Evolutionary conservation across 2,888 invertebrate genomes (phyloP), one percentile per base, ranked within the genome.

Genomic region (Tetragnatha montana): DNA sequence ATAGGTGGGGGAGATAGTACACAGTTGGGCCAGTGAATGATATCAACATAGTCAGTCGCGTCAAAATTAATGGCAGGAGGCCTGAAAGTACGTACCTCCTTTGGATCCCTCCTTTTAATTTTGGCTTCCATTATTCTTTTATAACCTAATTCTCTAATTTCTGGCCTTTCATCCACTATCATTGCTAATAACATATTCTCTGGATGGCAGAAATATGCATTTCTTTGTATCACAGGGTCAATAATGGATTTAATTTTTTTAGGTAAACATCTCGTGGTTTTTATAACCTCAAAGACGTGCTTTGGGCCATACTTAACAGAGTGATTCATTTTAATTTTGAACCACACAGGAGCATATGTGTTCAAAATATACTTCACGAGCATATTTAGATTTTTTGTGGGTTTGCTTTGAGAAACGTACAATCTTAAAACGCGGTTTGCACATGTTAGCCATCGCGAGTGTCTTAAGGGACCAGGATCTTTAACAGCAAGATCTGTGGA

Each of bases 161-260:
- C 3, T 49, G 8, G 1, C 10, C 51, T 19, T 17, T 50, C 81
- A 71, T 71, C 71, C 0, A 81, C 17, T 0, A 71, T 6, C 81
- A 71, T 71, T 14, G 81, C 73, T 22, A 81, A 71, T n/a, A n/a
- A n/a, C 7, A 73, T 12, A 47, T 50, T 81, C 49, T 49, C 50
- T 2, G 73, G 8, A 69, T 71, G 49, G 17, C 6, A 0, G 47
- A 81, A 81, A 22, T n/a, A n/a, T n/a, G 35, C 21, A 22, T 69
- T 81, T 22, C 47, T 12, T 14, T 70, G 0, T 14, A 81, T 70
- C 6, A 81, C 21, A 47, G 69, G 35, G 17, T 68, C 14, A 8
- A 35, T n/a, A 47, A 69, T 35, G 35, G 14, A n/a, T 12, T 17
- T 50, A 6, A 76, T 3, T 1, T 12, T 19, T 1, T 76, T 50